Evolutionary conservation across 2,113 vertebrate genomes (phyloP).

Genomic region (Spheniscus mendiculus): DNA sequence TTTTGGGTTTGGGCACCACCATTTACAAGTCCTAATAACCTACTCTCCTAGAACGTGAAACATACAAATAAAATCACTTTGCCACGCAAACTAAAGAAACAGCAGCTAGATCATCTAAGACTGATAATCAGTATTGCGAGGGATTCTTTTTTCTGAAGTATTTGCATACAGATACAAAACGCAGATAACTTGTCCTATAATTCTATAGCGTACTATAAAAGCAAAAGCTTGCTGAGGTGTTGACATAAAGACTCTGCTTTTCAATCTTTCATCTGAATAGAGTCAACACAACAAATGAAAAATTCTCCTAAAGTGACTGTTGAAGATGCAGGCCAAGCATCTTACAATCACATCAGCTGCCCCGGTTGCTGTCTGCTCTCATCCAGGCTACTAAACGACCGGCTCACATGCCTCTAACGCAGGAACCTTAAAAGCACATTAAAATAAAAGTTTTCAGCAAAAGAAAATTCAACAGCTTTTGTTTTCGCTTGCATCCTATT

Average conservation of each 20-base stretch:
- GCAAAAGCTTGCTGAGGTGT: not conserved
- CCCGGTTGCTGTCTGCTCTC: not conserved
- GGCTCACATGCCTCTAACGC: not conserved
- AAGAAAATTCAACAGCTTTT: not conserved
- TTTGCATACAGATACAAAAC: not conserved
- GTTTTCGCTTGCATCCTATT: not conserved
- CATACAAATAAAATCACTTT: not conserved
- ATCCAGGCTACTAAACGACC: not conserved
- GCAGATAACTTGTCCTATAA: not conserved
- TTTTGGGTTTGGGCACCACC: not conserved
- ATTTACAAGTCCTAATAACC: not conserved
- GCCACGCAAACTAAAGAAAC: not conserved
- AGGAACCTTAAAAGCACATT: not conserved
- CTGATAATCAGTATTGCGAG: not conserved
- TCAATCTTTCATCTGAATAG: not conserved
- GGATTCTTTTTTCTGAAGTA: not conserved
- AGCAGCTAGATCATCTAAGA: not conserved
- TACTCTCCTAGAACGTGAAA: not conserved
- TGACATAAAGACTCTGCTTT: not conserved
- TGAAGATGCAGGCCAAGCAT: not conserved
- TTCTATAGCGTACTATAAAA: not conserved
- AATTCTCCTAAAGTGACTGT: not conserved
- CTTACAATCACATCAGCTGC: not conserved
- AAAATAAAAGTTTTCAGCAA: not conserved
- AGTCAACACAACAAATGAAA: not conserved